Conservation (phyloP, 2,888 invertebrate species). For the Drosophila mulleri region DNA sequence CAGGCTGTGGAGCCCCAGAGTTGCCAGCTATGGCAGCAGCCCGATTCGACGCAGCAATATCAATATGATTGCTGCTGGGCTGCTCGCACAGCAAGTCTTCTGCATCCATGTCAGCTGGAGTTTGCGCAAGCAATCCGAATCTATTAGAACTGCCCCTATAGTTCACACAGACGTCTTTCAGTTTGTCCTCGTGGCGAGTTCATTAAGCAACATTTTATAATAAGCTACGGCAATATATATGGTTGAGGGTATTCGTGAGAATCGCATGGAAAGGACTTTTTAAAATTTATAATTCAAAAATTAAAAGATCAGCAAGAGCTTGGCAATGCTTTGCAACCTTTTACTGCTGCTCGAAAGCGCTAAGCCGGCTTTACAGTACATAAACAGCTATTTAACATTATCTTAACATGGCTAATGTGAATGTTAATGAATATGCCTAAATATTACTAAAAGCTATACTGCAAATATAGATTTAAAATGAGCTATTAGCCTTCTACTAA, state of each 20-base stretch:
- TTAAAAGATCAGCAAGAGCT: background rate
- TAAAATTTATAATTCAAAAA: background rate
- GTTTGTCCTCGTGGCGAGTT: background rate
- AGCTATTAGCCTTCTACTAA: background rate
- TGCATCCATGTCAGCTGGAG: no score
- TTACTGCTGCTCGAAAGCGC: background rate
- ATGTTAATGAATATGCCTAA: background rate
- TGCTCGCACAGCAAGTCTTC: no score
- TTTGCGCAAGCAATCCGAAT: no score
- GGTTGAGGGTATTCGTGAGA: background rate
- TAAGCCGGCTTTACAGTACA: no score
- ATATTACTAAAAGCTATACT: background rate
- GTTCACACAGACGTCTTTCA: no score
- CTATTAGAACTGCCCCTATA: no score
- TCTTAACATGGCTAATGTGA: background rate
- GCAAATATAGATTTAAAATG: background rate
- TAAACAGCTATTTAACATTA: background rate
- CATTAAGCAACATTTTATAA: slow-evolving; percentile 9
- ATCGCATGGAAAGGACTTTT: background rate
- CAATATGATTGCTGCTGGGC: no score
- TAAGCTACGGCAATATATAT: background rate
- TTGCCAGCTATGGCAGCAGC: no score
- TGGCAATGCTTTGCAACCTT: background rate
- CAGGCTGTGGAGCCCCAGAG: no score
- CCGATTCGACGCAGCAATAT: no score